Conservation (phyloP, 2,888 invertebrate species). For the Rhagonycha fulva region DNA sequence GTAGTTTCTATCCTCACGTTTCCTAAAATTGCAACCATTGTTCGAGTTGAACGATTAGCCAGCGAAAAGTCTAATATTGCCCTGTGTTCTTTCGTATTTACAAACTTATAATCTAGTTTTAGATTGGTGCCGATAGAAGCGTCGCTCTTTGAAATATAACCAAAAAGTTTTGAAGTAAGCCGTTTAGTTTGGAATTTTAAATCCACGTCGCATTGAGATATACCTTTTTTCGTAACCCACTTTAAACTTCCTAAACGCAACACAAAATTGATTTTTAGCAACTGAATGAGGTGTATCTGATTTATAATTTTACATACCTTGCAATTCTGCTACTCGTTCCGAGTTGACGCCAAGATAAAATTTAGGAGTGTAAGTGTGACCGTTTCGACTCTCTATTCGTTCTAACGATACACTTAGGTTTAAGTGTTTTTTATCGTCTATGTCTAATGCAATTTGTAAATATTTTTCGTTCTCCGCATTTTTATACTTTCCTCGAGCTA, state of each 20-base stretch:
- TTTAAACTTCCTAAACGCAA: constrained; percentile 60
- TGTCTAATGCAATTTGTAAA: constrained; percentile 71
- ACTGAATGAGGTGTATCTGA: constrained; percentile 15
- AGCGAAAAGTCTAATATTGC: constrained; percentile 57
- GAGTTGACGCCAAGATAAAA: constrained; percentile 75
- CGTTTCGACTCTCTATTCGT: constrained; percentile 64
- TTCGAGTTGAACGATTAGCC: constrained; percentile 62
- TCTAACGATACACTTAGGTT: constrained; percentile 67
- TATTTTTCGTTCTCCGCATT: constrained; percentile 71
- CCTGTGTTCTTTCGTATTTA: constrained; percentile 60
- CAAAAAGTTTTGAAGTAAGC: constrained; percentile 71
- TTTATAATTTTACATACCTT: constrained; percentile 57
- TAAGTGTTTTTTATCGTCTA: constrained; percentile 73
- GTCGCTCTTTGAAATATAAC: constrained; percentile 63
- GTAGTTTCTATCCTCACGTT: constrained; percentile 72
- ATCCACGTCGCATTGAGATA: constrained; percentile 77
- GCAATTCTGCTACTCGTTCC: constrained; percentile 70
- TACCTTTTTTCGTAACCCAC: constrained; percentile 67
- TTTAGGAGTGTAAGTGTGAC: constrained; percentile 71
- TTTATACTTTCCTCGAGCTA: constrained; percentile 73
- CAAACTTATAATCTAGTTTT: constrained; percentile 70
- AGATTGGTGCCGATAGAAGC: constrained; percentile 61
- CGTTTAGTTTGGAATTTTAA: constrained; percentile 79
- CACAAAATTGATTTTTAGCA: constrained; percentile 21
- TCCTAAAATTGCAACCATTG: constrained; percentile 64